Percentiles rank a stretch among this genome's conserved stretches.
Conservation (phyloP, 2,888 invertebrate species). For the Chymomyza procnemis region DNA sequence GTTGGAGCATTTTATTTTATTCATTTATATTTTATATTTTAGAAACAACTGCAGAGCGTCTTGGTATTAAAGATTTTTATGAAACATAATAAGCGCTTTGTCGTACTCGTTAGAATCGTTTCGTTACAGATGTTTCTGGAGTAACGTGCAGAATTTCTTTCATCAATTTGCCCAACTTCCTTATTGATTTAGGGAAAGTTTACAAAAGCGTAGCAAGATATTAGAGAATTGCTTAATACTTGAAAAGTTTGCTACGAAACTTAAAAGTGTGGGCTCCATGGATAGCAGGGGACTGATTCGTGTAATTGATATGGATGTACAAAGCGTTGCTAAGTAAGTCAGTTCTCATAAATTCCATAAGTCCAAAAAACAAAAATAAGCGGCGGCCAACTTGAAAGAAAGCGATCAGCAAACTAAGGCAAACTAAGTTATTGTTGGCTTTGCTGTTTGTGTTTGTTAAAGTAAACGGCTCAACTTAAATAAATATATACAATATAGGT, state of each 20-base stretch:
- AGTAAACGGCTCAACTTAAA: constrained; percentile 37
- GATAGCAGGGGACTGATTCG: constrained; percentile 46
- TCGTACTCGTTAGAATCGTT: too few species aligned
- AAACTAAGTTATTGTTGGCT: constrained; percentile 34
- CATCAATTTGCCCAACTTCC: too few species aligned
- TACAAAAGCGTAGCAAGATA: not conserved
- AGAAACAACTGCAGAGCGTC: too few species aligned
- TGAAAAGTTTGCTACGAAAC: constrained; percentile 7
- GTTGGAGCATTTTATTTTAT: too few species aligned
- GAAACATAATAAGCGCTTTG: too few species aligned
- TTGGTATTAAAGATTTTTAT: too few species aligned
- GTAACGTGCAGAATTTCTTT: too few species aligned
- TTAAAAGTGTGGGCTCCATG: constrained; percentile 54
- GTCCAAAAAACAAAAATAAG: constrained; percentile 21
- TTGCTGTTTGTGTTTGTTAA: constrained; percentile 58
- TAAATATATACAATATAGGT: constrained; percentile 40
- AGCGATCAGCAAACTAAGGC: constrained; percentile 53
- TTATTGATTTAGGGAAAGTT: not conserved
- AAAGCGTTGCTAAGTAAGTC: constrained; percentile 23
- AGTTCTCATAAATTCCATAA: constrained; percentile 27
- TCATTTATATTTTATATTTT: too few species aligned
- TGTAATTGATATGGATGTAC: not conserved
- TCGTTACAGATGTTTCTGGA: too few species aligned
- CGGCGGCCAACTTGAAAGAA: constrained; percentile 59
- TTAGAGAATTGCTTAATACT: constrained; percentile 26